These are phyloP conservation scores for Solenopsis fugax DNA, from an alignment of 1,140 invertebrate genomes.

Conservation along the genomic window DNA sequence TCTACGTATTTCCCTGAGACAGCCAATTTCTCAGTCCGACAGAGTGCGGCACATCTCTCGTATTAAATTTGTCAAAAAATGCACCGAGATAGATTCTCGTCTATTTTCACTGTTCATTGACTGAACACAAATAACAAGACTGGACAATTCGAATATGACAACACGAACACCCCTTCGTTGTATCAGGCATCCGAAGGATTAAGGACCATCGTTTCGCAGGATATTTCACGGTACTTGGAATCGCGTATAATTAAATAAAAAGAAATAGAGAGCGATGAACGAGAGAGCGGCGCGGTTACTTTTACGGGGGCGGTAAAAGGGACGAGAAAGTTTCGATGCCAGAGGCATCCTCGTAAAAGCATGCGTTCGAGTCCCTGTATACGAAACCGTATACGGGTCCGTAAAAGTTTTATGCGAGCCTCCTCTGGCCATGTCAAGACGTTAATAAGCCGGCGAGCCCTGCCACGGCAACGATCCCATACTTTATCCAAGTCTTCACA, in stretches of 20 bases:
- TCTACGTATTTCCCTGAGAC: background rate
- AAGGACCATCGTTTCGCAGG: background rate
- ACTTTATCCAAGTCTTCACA: slow-evolving; percentile 27
- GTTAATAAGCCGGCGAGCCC: slow-evolving; percentile 48
- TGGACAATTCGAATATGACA: background rate
- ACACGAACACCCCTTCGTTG: too few species aligned
- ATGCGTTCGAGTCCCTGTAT: slow-evolving; percentile 2
- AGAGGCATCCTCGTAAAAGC: slow-evolving; percentile 27
- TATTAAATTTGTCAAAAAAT: background rate
- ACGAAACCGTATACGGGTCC: slow-evolving; percentile 18
- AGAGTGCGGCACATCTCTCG: background rate
- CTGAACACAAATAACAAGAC: background rate
- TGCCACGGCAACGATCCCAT: slow-evolving; percentile 14
- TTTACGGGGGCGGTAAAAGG: slow-evolving; percentile 30
- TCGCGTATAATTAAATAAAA: background rate
- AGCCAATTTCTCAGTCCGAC: background rate
- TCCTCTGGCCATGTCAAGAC: background rate
- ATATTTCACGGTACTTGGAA: background rate
- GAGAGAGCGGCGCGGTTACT: background rate
- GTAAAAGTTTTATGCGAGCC: slow-evolving; percentile 37
- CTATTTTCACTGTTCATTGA: background rate
- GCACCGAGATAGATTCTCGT: background rate
- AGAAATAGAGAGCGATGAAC: background rate
- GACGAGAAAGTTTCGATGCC: background rate
- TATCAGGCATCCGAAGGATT: background rate